Evolutionary conservation across 2,888 invertebrate species (phyloP), one percentile per base, ranked within the genome.

Genomic region (Ormyrus rosae): DNA sequence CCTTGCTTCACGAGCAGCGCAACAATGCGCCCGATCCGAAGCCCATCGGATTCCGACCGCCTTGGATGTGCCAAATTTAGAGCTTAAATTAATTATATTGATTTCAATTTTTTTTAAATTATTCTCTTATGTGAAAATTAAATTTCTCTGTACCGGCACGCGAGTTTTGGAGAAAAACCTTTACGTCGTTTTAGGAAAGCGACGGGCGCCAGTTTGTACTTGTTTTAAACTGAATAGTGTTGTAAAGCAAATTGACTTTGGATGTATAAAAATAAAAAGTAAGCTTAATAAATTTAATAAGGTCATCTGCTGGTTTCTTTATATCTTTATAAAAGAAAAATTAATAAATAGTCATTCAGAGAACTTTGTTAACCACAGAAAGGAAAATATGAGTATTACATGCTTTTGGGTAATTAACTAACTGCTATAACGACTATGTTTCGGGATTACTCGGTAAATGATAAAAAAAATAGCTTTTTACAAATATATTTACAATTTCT

Each of bases 11-110:
- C 58, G 85, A 86, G 51, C 69, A 80, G 34, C 61, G 8, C 48
- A 10, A n/a, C 56, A 46, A 7, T 61, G 3, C 34, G 11, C 11
- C 1, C 58, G 10, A 64, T 68, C 34, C 34, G 6, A 85, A 84
- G 63, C 82, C 84, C 7, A 85, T 86, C 56, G 86, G 86, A 5
- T 86, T 86, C 61, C 82, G 86, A n/a, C 85, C 85, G 1, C 76
- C 84, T 5, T 86, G 85, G 85, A 85, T 85, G 68, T 86, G 83
- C 67, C 76, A 72, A 19, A 64, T 72, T 34, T 81, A 46, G 50
- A 9, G 13, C 50, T 48, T 48, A 2, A 9, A n/a, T 34, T 45
- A 6, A 51, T 9, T 55, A 55, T 65, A 3, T 34, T n/a, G n/a
- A 45, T 10, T 45, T 1, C 45, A 11, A 45, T 9, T 63, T 45